These are phyloP conservation scores for Albula goreensis DNA, from an alignment of 2,113 vertebrate species.

Conservation along the genomic window DNA sequence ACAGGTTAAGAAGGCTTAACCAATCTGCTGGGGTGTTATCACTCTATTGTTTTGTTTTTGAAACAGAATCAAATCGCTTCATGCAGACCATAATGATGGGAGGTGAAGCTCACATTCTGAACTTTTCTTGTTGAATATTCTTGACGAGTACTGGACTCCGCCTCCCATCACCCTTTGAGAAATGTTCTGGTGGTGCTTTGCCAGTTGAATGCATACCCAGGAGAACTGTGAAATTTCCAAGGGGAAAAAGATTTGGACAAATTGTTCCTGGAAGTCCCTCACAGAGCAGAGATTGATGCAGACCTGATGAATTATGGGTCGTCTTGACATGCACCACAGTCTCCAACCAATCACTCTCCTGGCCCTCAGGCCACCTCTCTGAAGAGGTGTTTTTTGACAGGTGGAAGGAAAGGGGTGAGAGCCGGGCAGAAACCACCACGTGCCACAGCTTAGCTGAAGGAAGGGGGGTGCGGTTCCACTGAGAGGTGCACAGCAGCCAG, in stretches of 20 bases:
- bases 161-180: background rate
- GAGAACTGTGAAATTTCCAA: background rate
- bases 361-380: background rate
- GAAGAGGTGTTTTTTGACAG: background rate
- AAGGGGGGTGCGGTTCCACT: background rate
- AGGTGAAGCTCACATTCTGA: background rate
- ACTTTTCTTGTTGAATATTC: background rate
- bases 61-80: background rate
- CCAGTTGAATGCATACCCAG: background rate
- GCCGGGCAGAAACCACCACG: background rate
- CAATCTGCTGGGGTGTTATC: background rate
- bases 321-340: background rate
- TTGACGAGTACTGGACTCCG: background rate
- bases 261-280: background rate
- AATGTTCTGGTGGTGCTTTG: background rate
- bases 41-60: background rate
- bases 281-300: background rate
- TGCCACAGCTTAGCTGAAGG: background rate
- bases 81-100: background rate
- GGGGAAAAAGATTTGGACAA: background rate
- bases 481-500: no score
- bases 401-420: background rate
- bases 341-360: background rate
- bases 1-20: background rate
- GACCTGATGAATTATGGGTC: background rate